A percentile compares a stretch with the other conserved stretches of the same genome.
Evolutionary conservation across 2,113 vertebrate genomes (phyloP).

Genomic region (Brienomyrus brachyistius): DNA sequence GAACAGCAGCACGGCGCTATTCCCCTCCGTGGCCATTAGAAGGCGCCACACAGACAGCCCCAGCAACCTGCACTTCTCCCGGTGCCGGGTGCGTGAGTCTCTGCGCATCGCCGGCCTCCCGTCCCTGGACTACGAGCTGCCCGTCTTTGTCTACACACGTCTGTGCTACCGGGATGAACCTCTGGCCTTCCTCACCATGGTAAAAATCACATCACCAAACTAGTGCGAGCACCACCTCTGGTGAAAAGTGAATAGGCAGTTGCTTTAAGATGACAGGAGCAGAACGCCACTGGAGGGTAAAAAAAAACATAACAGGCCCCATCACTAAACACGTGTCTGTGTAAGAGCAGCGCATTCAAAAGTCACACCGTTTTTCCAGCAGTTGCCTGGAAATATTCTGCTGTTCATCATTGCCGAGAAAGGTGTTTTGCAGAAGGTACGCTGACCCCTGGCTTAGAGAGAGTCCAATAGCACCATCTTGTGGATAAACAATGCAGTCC

Average conservation of each 20-base stretch:
- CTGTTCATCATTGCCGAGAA: background rate
- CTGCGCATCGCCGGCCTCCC: constrained; percentile 61
- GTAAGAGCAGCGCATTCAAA: background rate
- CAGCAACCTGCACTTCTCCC: constrained; percentile 61
- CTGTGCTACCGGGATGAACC: constrained; percentile 65
- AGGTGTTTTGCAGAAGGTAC: background rate
- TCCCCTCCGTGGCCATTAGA: constrained; percentile 60
- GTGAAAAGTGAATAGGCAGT: background rate
- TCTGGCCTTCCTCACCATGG: constrained; percentile 63
- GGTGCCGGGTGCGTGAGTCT: constrained; percentile 63
- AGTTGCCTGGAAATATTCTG: background rate
- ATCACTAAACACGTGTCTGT: background rate
- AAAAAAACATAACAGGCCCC: background rate
- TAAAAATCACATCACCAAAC: constrained; percentile 36
- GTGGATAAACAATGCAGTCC: background rate
- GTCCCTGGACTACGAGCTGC: constrained; percentile 54
- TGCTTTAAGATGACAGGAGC: background rate
- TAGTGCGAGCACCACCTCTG: background rate
- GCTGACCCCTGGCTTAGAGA: background rate
- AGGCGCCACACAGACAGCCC: constrained; percentile 54
- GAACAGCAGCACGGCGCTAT: constrained; percentile 68
- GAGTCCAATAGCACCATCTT: background rate
- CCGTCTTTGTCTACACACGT: constrained; percentile 65
- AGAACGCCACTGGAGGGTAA: background rate
- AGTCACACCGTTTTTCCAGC: background rate